These are phyloP conservation scores for Toxostoma redivivum DNA, from an alignment of 2,113 vertebrate genomes.

Conservation along the genomic window DNA sequence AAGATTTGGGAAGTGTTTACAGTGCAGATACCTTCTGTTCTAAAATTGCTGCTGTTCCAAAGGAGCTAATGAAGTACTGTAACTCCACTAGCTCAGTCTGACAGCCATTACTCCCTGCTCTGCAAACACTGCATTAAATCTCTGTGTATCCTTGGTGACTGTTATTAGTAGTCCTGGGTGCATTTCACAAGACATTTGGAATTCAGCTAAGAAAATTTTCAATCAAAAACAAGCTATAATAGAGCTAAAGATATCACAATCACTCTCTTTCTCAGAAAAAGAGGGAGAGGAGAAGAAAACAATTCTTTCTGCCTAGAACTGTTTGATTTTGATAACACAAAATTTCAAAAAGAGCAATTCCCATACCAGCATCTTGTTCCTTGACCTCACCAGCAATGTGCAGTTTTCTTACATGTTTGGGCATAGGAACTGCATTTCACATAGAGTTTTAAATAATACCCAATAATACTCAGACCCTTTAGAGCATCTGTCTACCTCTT, in stretches of 20 bases:
- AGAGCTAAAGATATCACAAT: not conserved
- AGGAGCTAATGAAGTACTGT: conserved; percentile 34
- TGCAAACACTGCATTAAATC: conserved; percentile 47
- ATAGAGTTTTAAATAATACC: not conserved
- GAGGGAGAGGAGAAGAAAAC: not conserved
- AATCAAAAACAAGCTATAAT: not conserved
- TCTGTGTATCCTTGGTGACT: conserved; percentile 61
- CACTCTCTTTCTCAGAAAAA: not conserved
- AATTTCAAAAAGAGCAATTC: not conserved
- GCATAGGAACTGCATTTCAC: not conserved
- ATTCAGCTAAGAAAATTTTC: conserved; percentile 47
- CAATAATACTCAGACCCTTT: not conserved
- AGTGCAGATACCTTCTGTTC: not conserved
- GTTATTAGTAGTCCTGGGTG: conserved; percentile 33
- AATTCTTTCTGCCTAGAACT: not conserved
- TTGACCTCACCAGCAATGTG: not conserved
- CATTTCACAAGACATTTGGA: conserved; percentile 44
- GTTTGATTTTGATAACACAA: not conserved
- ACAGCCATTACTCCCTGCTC: conserved; percentile 36
- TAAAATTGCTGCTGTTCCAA: conserved; percentile 22
- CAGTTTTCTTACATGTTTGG: not conserved
- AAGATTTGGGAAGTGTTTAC: not conserved
- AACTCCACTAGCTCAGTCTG: not conserved
- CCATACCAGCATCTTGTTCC: fast-evolving
- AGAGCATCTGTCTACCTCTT: not conserved